A percentile compares a stretch with the other conserved stretches of the same genome.
Conservation (phyloP, 2,797 vertebrate species). For the Picus viridis region DNA sequence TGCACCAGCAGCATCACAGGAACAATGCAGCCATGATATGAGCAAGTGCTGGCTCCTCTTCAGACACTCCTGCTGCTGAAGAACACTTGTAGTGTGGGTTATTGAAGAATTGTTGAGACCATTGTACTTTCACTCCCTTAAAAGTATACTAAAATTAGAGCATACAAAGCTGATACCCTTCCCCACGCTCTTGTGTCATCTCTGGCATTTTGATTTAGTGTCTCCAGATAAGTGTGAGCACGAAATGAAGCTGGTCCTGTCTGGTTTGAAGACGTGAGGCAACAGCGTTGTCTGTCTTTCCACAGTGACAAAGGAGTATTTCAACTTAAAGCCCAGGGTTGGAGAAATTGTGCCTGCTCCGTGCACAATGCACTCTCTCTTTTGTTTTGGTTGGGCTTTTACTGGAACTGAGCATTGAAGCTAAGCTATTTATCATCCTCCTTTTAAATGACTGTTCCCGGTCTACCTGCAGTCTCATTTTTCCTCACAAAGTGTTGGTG, state of each 20-base stretch:
- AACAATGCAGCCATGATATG: not conserved
- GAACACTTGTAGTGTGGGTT: not conserved
- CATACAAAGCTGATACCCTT: not conserved
- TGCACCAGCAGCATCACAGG: not conserved
- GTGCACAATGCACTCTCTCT: not conserved
- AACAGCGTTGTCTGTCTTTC: not conserved
- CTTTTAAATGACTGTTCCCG: not conserved
- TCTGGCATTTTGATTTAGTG: not conserved
- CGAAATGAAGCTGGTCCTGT: not conserved
- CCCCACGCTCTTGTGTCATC: constrained; percentile 1
- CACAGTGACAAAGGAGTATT: not conserved
- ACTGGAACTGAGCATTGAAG: constrained; percentile 27
- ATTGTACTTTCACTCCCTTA: not conserved
- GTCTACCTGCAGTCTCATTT: not conserved
- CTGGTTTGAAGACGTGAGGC: not conserved
- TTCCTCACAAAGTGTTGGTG: not conserved
- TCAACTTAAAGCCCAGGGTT: constrained; percentile 6
- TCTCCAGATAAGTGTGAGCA: not conserved
- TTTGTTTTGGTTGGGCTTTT: constrained; percentile 25
- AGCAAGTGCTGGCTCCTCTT: not conserved
- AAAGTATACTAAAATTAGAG: constrained; percentile 29
- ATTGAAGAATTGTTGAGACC: constrained; percentile 30
- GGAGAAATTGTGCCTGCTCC: not conserved
- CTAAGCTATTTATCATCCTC: constrained; percentile 58
- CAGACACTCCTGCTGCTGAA: constrained; percentile 14